Conservation (phyloP, 2,888 invertebrate species). For the Aleiodes leptofemur region DNA sequence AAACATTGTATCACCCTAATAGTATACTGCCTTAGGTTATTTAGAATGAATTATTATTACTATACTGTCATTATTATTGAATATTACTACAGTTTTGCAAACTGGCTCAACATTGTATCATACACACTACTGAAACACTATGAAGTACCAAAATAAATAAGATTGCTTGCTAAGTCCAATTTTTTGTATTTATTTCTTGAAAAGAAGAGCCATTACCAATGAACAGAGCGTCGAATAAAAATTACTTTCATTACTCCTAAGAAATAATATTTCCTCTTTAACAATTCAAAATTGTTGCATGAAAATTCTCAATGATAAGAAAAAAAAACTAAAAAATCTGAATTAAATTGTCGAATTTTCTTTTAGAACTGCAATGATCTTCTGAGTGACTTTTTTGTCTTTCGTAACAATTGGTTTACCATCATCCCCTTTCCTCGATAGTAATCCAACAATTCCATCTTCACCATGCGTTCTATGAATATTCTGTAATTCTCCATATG, state of each 20-base stretch:
- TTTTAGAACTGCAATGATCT: neutral
- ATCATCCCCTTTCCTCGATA: slow-evolving; percentile 25
- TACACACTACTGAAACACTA: slow-evolving; percentile 69
- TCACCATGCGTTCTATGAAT: too few relatives aligned
- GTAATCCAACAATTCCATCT: slow-evolving; percentile 22
- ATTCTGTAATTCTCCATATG: too few relatives aligned
- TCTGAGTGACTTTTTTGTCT: slow-evolving; percentile 27
- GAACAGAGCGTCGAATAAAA: too few relatives aligned
- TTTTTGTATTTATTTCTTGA: neutral
- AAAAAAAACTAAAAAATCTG: too few relatives aligned
- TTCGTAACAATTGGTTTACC: slow-evolving; percentile 25
- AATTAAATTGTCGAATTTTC: too few relatives aligned
- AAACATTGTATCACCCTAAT: slow-evolving; percentile 70
- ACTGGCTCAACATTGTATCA: slow-evolving; percentile 74
- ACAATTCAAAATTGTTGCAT: too few relatives aligned
- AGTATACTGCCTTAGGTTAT: slow-evolving; percentile 71
- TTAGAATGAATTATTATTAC: slow-evolving; percentile 67
- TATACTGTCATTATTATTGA: slow-evolving; percentile 59
- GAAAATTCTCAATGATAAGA: too few relatives aligned
- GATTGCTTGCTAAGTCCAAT: slow-evolving; percentile 72
- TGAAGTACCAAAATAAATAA: slow-evolving; percentile 74
- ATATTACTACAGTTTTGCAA: slow-evolving; percentile 65
- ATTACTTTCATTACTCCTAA: too few relatives aligned
- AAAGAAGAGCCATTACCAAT: too few relatives aligned
- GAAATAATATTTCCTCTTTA: too few relatives aligned